Evolutionary conservation across 2,888 invertebrate species (phyloP), one percentile per base, ranked within the genome.

Genomic region (Ochropleura leucogaster): DNA sequence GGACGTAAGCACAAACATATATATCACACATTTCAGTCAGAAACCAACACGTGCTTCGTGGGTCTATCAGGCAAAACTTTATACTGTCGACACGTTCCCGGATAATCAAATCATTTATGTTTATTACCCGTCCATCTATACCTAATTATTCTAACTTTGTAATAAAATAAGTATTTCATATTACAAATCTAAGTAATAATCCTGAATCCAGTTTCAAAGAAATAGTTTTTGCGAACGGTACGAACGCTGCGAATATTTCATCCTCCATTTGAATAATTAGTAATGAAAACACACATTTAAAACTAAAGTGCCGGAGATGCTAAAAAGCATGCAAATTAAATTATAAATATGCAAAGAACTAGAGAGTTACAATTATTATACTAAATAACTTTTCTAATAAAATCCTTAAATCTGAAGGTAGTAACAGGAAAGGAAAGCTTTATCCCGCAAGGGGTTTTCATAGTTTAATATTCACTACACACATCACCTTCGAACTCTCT

Each of bases 401-500:
- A 79, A 82, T 66, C 53, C 5, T 40, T 47, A 49, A 63, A 64
- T 49, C 44, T 46, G 20, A 66, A 60, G 44, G 60, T 40, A 55
- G 14, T 55, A 40, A 16, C 12, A 51, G 40, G 16, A 57, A 30
- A 65, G 60, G 40, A 51, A 59, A 78, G 47, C n/a, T n/a, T 12
- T 20, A 18, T 20, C 70, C 72, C 53, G n/a, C 30, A 16, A 16
- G 72, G 85, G 63, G 62, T 7, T 68, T 68, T 69, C 51, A 49
- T 75, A 63, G 72, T 75, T 69, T 74, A 77, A 80, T 71, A 77
- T 80, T 74, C 62, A 68, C 60, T 62, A 76, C 68, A 67, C 63
- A 71, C 71, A 60, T 68, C 18, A 53, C 57, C 49, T 64, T 20
- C 49, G 9, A 69, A 67, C 51, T 57, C 57, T 67, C 60, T 66